A percentile compares a stretch with the other conserved stretches of the same genome.
These are phyloP conservation scores for Numenius arquata DNA, from an alignment of 2,113 vertebrate genomes.

Conservation along the genomic window DNA sequence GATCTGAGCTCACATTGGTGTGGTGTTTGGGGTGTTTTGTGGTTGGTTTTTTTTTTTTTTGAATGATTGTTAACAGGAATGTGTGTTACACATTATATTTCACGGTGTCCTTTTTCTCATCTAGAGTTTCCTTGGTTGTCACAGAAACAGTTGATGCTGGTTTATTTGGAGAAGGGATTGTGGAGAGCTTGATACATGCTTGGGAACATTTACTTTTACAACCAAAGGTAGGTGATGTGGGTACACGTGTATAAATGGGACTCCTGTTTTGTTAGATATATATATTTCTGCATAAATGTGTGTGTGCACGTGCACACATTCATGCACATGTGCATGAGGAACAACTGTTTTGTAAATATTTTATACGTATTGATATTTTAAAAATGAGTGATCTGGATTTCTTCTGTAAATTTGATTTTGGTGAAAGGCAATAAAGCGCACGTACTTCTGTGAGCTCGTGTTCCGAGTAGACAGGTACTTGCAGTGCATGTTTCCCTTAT, in stretches of 20 bases:
- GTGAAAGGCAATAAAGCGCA: background rate
- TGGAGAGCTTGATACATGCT: constrained; percentile 96
- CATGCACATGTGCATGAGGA: background rate
- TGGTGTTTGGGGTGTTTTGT: background rate
- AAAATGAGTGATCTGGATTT: background rate
- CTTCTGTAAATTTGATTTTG: background rate
- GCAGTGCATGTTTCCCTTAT: background rate
- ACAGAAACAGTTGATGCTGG: constrained; percentile 98
- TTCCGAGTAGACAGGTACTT: background rate
- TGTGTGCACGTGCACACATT: rapidly evolving
- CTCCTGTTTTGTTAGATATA: background rate
- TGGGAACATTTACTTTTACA: constrained; percentile 94
- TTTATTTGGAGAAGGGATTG: constrained; percentile 96
- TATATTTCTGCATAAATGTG: rapidly evolving
- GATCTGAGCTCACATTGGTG: background rate
- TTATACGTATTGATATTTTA: background rate
- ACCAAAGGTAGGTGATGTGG: constrained; percentile 79
- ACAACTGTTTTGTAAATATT: background rate
- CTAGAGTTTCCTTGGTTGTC: constrained; percentile 94
- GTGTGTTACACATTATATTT: background rate
- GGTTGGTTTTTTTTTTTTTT: background rate
- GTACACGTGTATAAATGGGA: background rate
- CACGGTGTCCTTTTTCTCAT: constrained; percentile 25
- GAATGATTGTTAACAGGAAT: background rate
- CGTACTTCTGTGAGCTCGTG: background rate